phyloP scores from a whole-genome alignment of 2,888 invertebrate genomes.

The Chrysolina americana region DNA sequence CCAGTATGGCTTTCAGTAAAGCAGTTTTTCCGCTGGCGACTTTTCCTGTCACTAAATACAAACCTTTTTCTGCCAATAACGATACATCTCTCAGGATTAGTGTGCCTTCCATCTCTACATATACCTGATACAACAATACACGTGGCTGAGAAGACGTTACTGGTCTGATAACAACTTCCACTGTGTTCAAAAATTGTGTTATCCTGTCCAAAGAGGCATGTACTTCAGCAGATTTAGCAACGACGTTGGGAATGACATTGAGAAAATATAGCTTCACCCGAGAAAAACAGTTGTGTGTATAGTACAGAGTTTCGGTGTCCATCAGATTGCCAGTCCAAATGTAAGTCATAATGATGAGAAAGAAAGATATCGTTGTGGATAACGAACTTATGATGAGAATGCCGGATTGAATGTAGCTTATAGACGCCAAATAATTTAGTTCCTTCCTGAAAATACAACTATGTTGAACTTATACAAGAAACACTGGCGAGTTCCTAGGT shows the following conservation, averaged over 20 bases:
- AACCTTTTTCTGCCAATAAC: conserved; percentile 66
- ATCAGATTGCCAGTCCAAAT: conserved; percentile 51
- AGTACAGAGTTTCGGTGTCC: conserved; percentile 55
- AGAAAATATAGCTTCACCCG: conserved; percentile 44
- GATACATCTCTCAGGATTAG: conserved; percentile 68
- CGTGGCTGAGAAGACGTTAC: conserved; percentile 24
- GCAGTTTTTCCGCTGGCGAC: conserved; percentile 67
- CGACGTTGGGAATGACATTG: conserved; percentile 57
- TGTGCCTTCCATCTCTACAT: conserved; percentile 54
- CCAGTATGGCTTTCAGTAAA: conserved; percentile 58
- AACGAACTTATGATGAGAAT: conserved; percentile 61
- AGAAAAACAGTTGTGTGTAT: conserved; percentile 49
- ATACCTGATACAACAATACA: conserved; percentile 48
- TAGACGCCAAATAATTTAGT: conserved; percentile 72
- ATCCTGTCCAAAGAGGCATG: conserved; percentile 54
- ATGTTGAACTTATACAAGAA: too few relatives aligned
- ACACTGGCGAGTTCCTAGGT: too few relatives aligned
- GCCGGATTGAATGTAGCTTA: conserved; percentile 64
- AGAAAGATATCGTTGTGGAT: conserved; percentile 55
- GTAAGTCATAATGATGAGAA: conserved; percentile 57
- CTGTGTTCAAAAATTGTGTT: conserved; percentile 45
- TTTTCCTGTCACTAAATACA: conserved; percentile 75
- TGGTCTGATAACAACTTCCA: conserved; percentile 34
- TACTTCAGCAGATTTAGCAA: conserved; percentile 56
- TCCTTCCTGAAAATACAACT: conserved; percentile 72